phyloP scores from a whole-genome alignment of 2,888 invertebrate species.

The Cremastinae sp. region DNA sequence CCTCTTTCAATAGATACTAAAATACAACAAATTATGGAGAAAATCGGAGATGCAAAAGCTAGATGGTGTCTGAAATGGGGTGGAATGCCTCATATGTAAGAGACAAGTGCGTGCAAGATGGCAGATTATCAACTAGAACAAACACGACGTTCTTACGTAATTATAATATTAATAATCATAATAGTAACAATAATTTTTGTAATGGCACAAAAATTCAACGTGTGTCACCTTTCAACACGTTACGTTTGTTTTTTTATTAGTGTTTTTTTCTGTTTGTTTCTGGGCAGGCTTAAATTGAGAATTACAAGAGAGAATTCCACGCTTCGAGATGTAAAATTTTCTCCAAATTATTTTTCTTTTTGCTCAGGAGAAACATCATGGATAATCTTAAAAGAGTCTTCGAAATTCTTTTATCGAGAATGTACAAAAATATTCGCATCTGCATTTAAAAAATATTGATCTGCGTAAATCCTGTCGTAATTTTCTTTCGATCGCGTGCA shows the following conservation, averaged over 20 bases:
- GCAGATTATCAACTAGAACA: slow-evolving; percentile 49
- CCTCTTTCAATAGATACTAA: too few species aligned
- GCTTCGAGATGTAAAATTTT: background rate
- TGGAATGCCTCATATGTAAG: too few species aligned
- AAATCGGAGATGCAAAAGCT: too few species aligned
- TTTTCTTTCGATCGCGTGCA: background rate
- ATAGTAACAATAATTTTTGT: slow-evolving; percentile 47
- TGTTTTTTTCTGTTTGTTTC: background rate
- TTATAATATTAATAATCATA: slow-evolving; percentile 50
- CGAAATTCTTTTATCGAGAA: background rate
- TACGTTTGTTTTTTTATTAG: slow-evolving; percentile 9
- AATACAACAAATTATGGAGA: too few species aligned
- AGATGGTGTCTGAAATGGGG: too few species aligned
- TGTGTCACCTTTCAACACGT: slow-evolving; percentile 31
- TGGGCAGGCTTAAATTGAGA: background rate
- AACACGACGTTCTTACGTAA: slow-evolving; percentile 56
- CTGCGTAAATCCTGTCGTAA: background rate
- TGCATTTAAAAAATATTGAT: slow-evolving; percentile 3
- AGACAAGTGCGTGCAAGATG: slow-evolving; percentile 55
- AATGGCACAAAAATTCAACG: slow-evolving; percentile 57
- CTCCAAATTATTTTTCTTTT: background rate
- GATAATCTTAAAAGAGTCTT: background rate
- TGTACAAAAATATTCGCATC: slow-evolving; percentile 18
- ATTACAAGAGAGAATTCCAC: background rate
- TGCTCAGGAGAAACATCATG: background rate